Evolutionary conservation across 1,140 invertebrate genomes (phyloP), one percentile per base, ranked within the genome.

Genomic region (Melipona quadrifasciata): DNA sequence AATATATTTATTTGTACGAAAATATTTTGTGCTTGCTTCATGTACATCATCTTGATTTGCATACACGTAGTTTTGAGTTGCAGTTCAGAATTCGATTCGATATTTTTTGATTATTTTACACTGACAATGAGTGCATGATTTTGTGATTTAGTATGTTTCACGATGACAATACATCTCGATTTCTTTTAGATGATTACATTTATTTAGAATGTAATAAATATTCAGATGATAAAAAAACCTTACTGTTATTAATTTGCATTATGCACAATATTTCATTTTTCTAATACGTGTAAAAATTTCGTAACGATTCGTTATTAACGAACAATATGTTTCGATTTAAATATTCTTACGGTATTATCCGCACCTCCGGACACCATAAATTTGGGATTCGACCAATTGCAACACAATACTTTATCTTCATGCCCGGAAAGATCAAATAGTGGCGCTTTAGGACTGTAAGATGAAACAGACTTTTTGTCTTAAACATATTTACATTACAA

Each of bases 401-500:
- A 98, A 91, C 97, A 97, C 39, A 99, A 95, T 5, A 99, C 97
- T 95, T 99, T 99, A 87, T 99, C 99, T 90, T 98, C 97, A 92
- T 99, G 99, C 0, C 99, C 99, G 80, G 96, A 96, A 90, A 99
- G 95, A 93, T 99, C 98, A 92, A 98, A 99, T 0, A 99, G 95
- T 5, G 99, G 97, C 17, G 98, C 97, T 93, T 98, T 98, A 1
- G 98, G 97, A 93, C 98, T 98, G 96, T 31, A 80, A 87, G 27
- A 51, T 2, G 47, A 70, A 68, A 31, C n/a, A 64, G 39, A 55
- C n/a, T 58, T 70, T 64, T 73, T 55, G 39, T 51, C 61, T 61
- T 57, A n/a, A 31, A 58, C 58, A 55, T 12, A 67, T 53, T 31
- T 24, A 57, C 19, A 53, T 53, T 8, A 10, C 34, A n/a, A n/a